These are phyloP conservation scores for Torymus texanus DNA, from an alignment of 2,888 invertebrate genomes.

Conservation along the genomic window DNA sequence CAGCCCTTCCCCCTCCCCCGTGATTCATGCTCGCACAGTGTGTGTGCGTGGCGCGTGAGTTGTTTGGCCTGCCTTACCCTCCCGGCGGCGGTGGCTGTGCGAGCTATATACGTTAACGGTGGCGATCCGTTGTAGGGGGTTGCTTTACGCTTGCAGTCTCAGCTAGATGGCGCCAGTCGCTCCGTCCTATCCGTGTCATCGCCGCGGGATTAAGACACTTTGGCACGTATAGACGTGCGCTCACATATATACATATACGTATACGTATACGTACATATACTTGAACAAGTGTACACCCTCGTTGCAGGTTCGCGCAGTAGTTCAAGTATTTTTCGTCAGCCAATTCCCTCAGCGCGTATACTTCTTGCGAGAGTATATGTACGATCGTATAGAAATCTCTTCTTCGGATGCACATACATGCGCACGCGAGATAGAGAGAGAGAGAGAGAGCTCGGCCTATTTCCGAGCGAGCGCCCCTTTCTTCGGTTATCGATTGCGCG, in stretches of 20 bases:
- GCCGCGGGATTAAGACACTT: conserved; percentile 18
- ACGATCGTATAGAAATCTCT: too few species aligned
- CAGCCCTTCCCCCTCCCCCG: too few species aligned
- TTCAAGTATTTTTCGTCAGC: conserved; percentile 53
- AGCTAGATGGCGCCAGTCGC: conserved; percentile 52
- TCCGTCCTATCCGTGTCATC: background rate
- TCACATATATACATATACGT: too few species aligned
- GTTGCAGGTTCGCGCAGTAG: conserved; percentile 30
- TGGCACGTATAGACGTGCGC: conserved; percentile 12
- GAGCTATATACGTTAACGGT: background rate
- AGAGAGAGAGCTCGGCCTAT: too few species aligned
- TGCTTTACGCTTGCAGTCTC: conserved; percentile 30
- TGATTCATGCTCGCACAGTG: too few species aligned
- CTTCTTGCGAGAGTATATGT: too few species aligned
- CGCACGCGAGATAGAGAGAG: too few species aligned
- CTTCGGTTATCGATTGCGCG: too few species aligned
- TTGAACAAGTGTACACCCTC: too few species aligned
- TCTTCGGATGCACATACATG: too few species aligned
- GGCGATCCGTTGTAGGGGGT: conserved; percentile 27
- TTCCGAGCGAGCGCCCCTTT: too few species aligned
- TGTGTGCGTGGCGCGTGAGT: background rate
- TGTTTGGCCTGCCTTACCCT: conserved; percentile 53
- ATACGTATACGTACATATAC: too few species aligned
- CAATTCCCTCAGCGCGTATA: conserved; percentile 24
- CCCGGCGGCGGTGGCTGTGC: conserved; percentile 45